A percentile compares a stretch with the other conserved stretches of the same genome.
Conservation (phyloP, 2,797 vertebrate genomes). For the Coregonus suidteri region DNA sequence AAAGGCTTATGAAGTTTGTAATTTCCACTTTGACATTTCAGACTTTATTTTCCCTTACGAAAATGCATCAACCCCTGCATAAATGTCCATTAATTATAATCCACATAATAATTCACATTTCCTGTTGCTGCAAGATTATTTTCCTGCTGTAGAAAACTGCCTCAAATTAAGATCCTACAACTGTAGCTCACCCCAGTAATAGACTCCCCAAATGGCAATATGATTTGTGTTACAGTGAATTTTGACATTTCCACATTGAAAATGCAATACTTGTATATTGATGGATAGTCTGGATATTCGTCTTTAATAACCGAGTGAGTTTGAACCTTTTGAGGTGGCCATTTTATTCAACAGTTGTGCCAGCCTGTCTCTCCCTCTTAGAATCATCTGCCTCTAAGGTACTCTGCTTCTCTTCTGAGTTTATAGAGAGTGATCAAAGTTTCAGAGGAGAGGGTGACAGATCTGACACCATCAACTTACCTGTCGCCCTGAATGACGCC, state of each 20-base stretch:
- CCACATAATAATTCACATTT: no score
- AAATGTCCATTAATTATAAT: no score
- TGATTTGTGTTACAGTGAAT: background rate
- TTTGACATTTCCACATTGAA: background rate
- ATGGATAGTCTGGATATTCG: background rate
- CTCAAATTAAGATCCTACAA: no score
- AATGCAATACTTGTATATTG: background rate
- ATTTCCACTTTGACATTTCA: no score
- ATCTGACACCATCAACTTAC: slow-evolving; percentile 23
- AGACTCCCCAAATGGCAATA: background rate
- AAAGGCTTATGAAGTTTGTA: no score
- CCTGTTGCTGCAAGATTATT: no score
- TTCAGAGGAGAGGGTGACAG: background rate
- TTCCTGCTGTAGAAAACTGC: no score
- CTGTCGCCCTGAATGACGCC: slow-evolving; percentile 39
- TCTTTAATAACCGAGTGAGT: background rate
- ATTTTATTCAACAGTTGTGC: background rate
- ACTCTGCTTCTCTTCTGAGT: background rate
- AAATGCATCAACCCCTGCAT: no score
- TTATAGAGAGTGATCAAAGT: background rate
- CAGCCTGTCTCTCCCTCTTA: background rate
- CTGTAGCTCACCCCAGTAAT: background rate
- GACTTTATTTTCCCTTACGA: no score
- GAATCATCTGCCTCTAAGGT: background rate
- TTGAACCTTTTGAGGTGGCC: background rate